phyloP scores from a whole-genome alignment of 2,888 invertebrate genomes.

The Pyrgus malvae region DNA sequence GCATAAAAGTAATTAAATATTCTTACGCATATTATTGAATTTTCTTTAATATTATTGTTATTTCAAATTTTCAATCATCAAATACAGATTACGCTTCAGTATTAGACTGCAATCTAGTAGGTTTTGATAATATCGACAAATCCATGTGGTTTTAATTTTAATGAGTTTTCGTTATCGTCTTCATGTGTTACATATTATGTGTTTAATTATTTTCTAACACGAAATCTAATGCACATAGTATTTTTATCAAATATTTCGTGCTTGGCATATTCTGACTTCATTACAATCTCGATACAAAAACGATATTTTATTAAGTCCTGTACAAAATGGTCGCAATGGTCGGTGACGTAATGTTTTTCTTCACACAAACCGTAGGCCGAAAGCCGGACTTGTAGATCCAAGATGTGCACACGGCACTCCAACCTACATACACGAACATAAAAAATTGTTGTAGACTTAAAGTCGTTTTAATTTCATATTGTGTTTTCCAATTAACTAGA shows the following conservation, averaged over 20 bases:
- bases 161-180: no score
- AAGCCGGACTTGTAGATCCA: conserved; percentile 67
- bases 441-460: conserved; percentile 58
- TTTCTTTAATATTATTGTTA: no score
- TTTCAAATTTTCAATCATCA: no score
- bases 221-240: no score
- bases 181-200: no score
- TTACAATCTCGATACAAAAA: neutral
- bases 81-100: no score
- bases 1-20: neutral
- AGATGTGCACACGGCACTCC: conserved; percentile 75
- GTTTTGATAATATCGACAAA: neutral
- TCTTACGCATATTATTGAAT: neutral
- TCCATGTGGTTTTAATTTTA: no score
- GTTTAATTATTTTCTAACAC: no score
- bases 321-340: conserved; percentile 45
- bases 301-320: conserved; percentile 20
- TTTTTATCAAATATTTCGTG: no score
- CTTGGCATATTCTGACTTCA: no score
- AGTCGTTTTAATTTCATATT: conserved; percentile 51
- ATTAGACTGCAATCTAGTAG: conserved; percentile 10
- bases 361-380: conserved; percentile 60
- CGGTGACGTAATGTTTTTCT: conserved; percentile 71
- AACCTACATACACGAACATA: conserved; percentile 72
- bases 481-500: conserved; percentile 22